Evolutionary conservation across 1,140 invertebrate species (phyloP).

Genomic region (Cotesia typhae): DNA sequence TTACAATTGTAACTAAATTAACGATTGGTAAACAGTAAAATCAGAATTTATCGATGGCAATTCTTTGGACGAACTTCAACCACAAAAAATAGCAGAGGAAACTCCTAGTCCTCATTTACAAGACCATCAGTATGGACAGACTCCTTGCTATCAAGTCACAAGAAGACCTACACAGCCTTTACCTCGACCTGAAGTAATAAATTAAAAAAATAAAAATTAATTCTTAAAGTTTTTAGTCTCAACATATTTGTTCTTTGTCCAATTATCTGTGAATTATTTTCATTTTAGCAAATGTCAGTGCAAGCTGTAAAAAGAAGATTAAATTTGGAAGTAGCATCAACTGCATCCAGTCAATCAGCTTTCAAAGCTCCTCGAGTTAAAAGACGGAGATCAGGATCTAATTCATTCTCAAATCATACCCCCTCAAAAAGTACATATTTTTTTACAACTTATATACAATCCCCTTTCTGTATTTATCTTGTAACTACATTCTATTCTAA

Average conservation of each 20-base stretch:
- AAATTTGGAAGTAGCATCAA: constrained; percentile 71
- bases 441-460: neutral
- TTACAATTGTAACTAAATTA: constrained; percentile 12
- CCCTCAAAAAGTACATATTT: constrained; percentile 60
- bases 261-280: no score
- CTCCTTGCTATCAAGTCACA: constrained; percentile 78
- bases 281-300: constrained; percentile 57
- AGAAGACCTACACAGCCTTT: constrained; percentile 65
- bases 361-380: constrained; percentile 69
- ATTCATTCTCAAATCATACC: constrained; percentile 59
- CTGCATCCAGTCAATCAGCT: constrained; percentile 63
- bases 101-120: constrained; percentile 79
- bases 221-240: neutral
- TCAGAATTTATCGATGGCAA: constrained; percentile 61
- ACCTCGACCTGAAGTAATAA: constrained; percentile 65
- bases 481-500: no score
- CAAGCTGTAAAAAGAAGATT: constrained; percentile 82
- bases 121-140: constrained; percentile 85
- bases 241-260: neutral
- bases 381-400: constrained; percentile 62
- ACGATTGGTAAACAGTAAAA: constrained; percentile 53
- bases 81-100: constrained; percentile 62
- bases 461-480: no score
- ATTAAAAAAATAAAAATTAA: constrained; percentile 5
- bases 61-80: constrained; percentile 58